Evolutionary conservation across 2,888 invertebrate genomes (phyloP).

Genomic region (Stenodema calcarata): DNA sequence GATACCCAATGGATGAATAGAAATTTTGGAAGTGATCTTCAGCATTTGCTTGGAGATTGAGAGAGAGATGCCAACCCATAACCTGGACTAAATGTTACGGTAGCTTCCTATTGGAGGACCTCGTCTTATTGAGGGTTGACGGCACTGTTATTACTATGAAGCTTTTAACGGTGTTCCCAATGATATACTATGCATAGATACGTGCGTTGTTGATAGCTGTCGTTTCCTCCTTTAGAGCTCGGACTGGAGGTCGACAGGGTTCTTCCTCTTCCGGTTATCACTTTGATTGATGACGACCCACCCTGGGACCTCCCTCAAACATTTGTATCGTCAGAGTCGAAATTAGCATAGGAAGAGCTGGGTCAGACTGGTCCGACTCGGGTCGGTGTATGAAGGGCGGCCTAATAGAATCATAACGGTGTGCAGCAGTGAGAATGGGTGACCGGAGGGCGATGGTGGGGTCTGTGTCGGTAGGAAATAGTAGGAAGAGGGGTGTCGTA

Average conservation of each 20-base stretch:
- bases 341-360: slow-evolving; percentile 1
- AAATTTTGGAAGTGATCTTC: too few relatives aligned
- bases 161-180: neutral
- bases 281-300: slow-evolving; percentile 16
- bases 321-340: slow-evolving; percentile 12
- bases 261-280: slow-evolving; percentile 36
- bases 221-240: neutral
- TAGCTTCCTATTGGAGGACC: neutral
- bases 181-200: neutral
- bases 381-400: neutral
- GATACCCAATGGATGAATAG: too few relatives aligned
- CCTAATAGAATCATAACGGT: slow-evolving; percentile 30
- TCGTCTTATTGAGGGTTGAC: neutral
- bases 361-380: neutral
- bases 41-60: neutral
- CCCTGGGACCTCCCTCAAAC: neutral
- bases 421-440: too few relatives aligned
- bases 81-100: neutral
- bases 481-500: neutral
- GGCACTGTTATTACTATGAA: neutral
- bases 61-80: neutral
- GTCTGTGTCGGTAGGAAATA: neutral
- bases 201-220: neutral
- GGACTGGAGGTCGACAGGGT: neutral
- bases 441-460: too few relatives aligned